Evolutionary conservation across 2,888 invertebrate genomes (phyloP), one percentile per base, ranked within the genome.

Genomic region (Ethmia dodecea): DNA sequence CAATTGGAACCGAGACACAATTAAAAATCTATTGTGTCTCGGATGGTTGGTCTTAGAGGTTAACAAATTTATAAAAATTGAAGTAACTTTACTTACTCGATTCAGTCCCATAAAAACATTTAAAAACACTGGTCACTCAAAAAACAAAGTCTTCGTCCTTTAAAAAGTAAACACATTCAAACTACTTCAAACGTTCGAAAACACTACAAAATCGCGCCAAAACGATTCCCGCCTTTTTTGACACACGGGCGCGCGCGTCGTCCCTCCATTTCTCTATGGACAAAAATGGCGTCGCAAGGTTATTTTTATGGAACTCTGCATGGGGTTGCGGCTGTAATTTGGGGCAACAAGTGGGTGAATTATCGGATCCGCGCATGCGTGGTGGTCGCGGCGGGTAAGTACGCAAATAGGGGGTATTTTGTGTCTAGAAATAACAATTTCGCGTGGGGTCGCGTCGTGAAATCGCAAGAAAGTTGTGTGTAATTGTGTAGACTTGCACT

Each of bases 311-410:
- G 50, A 64, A 61, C 75, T 74, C 70, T 58, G 84, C 81, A 80
- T 84, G 84, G 83, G 84, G 84, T 55, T 51, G 60, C 55, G 52
- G 44, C 64, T 69, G 63, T 79, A 78, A 81, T 80, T 83, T 77
- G 56, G 77, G 73, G 71, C 72, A 73, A 69, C 77, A 75, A 80
- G 80, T 26, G 69, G 60, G 52, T 65, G 63, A 61, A 81, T 77
- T 84, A 78, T 66, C 57, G 49, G 60, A 71, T 63, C 67, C 72
- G 77, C 80, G 83, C 84, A 84, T 81, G 84, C 84, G 83, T 77
- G 80, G 79, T 80, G 79, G 77, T 73, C 80, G 67, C 67, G 60
- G 42, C 41, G 47, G 31, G 49, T 67, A 62, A 60, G 58, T 63
- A 67, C 67, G 70, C 71, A 74, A 78, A 76, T 72, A 70, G 65